Conservation (phyloP, 2,888 invertebrate genomes). For the Epirrita christyi region DNA sequence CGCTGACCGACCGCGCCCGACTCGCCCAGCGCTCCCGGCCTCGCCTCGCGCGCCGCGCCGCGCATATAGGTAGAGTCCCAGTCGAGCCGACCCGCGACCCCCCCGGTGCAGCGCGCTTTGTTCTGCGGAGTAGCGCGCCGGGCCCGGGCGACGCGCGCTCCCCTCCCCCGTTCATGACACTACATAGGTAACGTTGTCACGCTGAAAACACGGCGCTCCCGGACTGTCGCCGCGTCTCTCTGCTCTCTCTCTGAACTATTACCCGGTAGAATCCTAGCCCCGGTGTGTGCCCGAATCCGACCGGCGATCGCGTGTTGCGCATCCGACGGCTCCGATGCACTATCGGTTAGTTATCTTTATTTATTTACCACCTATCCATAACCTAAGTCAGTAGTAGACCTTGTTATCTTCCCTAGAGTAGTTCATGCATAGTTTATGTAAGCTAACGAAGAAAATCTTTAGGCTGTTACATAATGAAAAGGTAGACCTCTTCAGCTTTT, state of each 20-base stretch:
- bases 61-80: slow-evolving; percentile 63
- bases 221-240: slow-evolving; percentile 51
- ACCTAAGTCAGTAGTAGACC: slow-evolving; percentile 15
- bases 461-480: slow-evolving; percentile 60
- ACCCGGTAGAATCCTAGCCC: slow-evolving; percentile 49
- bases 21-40: slow-evolving; percentile 68
- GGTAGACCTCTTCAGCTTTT: slow-evolving; percentile 47
- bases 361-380: slow-evolving; percentile 30
- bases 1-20: slow-evolving; percentile 63
- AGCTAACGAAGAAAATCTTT: slow-evolving; percentile 34
- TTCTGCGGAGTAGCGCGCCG: slow-evolving; percentile 51
- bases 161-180: slow-evolving; percentile 61
- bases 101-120: slow-evolving; percentile 56
- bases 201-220: slow-evolving; percentile 57
- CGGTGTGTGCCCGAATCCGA: slow-evolving; percentile 57
- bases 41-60: slow-evolving; percentile 41
- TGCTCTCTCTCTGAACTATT: slow-evolving; percentile 50
- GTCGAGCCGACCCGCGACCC: slow-evolving; percentile 37
- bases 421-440: background rate
- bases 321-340: slow-evolving; percentile 79
- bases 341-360: slow-evolving; percentile 70
- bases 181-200: slow-evolving; percentile 68
- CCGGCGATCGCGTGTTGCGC: slow-evolving; percentile 75
- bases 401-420: slow-evolving; percentile 11
- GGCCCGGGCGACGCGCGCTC: slow-evolving; percentile 51